Conservation (phyloP, 1,140 invertebrate genomes). For the Matsumurasca onukii region DNA sequence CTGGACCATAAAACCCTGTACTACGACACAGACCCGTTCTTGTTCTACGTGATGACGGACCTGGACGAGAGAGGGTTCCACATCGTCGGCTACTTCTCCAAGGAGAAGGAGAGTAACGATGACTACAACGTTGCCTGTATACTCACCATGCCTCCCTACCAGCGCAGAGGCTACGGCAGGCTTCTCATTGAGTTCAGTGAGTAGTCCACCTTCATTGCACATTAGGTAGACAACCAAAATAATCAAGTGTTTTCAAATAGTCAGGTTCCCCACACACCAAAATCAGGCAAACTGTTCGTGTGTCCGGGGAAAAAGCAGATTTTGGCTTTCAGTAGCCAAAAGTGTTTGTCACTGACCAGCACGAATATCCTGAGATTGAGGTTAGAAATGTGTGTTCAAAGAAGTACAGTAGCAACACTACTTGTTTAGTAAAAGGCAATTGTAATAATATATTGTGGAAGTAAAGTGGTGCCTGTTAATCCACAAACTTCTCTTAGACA, state of each 20-base stretch:
- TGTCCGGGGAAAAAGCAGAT: too few species aligned
- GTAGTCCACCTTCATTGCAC: conserved; percentile 44
- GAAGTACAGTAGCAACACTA: too few species aligned
- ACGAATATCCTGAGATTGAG: too few species aligned
- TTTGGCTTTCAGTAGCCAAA: background rate
- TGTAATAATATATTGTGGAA: too few species aligned
- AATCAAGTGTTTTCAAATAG: too few species aligned
- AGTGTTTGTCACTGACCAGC: too few species aligned
- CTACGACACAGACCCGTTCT: conserved; percentile 98
- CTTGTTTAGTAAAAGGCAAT: too few species aligned
- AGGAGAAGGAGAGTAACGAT: conserved; percentile 99
- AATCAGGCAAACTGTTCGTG: too few species aligned
- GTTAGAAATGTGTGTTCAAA: too few species aligned
- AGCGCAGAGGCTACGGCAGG: conserved; percentile 98
- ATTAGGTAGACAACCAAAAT: background rate
- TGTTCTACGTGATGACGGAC: conserved; percentile 99
- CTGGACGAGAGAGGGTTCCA: conserved; percentile 85
- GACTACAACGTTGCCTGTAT: conserved; percentile 99
- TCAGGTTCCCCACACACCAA: too few species aligned
- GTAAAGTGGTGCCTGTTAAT: too few species aligned
- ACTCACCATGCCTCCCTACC: conserved; percentile 96
- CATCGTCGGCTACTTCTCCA: conserved; percentile 99
- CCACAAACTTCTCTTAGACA: too few species aligned
- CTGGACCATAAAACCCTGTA: conserved; percentile 99
- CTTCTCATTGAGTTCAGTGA: conserved; percentile 98